Evolutionary conservation across 2,888 invertebrate genomes (phyloP).

Genomic region (Peribatodes rhomboidaria): DNA sequence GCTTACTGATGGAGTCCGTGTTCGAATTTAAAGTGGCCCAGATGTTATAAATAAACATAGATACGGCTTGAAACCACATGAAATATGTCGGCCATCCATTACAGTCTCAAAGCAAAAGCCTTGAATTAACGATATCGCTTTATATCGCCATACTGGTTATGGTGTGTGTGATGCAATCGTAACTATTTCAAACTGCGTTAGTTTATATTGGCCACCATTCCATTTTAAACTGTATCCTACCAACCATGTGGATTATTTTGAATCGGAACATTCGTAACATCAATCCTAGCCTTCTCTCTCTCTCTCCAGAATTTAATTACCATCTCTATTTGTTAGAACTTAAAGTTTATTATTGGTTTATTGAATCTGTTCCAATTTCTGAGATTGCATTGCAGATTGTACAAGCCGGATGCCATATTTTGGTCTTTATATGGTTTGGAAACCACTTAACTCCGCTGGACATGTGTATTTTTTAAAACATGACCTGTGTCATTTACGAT

Average conservation of each 20-base stretch:
- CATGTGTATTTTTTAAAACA: conserved; percentile 24
- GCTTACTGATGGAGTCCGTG: conserved; percentile 9
- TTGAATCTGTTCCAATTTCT: conserved; percentile 36
- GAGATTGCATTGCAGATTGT: conserved; percentile 39
- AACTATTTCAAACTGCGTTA: conserved; percentile 38
- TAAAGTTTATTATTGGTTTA: conserved; percentile 30
- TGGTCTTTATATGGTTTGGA: conserved; percentile 41
- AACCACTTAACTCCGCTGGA: conserved; percentile 25
- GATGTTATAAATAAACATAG: conserved; percentile 27
- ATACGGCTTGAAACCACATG: conserved; percentile 22
- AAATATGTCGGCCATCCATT: conserved; percentile 28
- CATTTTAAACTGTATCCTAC: conserved; percentile 30
- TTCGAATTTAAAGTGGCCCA: conserved; percentile 22
- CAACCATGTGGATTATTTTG: conserved; percentile 26
- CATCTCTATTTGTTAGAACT: conserved; percentile 25
- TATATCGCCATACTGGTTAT: conserved; percentile 48
- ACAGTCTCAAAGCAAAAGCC: conserved; percentile 50
- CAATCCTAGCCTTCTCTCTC: neutral
- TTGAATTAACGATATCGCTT: conserved; percentile 51
- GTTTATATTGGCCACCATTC: conserved; percentile 44
- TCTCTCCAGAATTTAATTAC: conserved; percentile 13
- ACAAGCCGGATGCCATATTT: conserved; percentile 34
- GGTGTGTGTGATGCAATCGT: conserved; percentile 56
- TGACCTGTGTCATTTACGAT: conserved; percentile 7
- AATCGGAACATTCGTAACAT: neutral